Evolutionary conservation across 2,888 invertebrate genomes (phyloP), one percentile per base, ranked within the genome.

Genomic region (Augiades crinisus): DNA sequence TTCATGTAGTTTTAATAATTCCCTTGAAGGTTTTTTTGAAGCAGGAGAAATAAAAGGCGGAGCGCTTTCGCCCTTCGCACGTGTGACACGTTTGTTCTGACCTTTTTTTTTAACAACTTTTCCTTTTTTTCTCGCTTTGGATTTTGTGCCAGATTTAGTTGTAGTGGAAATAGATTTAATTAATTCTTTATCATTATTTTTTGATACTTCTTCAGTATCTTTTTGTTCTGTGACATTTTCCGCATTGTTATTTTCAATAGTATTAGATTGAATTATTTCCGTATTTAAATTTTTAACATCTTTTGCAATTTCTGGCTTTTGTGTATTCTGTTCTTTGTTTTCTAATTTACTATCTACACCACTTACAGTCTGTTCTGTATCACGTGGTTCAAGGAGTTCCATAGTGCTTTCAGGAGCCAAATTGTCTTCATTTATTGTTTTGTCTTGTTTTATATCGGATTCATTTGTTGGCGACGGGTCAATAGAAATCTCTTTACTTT

Each of bases 1-100:
- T 56, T 93, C 92, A 60, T 94, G 94, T 1, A 94, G 78, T 70
- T 90, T 87, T 63, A 92, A 91, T 40, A 94, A 68, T 64, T 94
- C 94, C 56, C 78, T 75, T 45, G 71, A 72, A 27, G 61, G 66
- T 59, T 78, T 80, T 60, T 83, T 75, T 50, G 59, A 62, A 10
- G 53, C 56, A 36, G 65, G 53, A 58, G 66, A 41, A 45, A 45
- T 43, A 56, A 31, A 62, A 27, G 27, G 7, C 2, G 24, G 19
- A 19, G 30, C 14, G 27, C 7, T 22, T 12, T 7, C 60, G 21
- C 56, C 55, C 46, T 62, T 68, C 5, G 75, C 69, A 22, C 72
- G 65, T 55, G 68, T 75, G 16, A 69, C 59, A 47, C 67, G 66
- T 62, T 55, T 54, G 41, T 17, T 46, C 3, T 22, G 4, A 50